phyloP scores from a whole-genome alignment of 2,888 invertebrate species.

The Metopia argyrocephala region DNA sequence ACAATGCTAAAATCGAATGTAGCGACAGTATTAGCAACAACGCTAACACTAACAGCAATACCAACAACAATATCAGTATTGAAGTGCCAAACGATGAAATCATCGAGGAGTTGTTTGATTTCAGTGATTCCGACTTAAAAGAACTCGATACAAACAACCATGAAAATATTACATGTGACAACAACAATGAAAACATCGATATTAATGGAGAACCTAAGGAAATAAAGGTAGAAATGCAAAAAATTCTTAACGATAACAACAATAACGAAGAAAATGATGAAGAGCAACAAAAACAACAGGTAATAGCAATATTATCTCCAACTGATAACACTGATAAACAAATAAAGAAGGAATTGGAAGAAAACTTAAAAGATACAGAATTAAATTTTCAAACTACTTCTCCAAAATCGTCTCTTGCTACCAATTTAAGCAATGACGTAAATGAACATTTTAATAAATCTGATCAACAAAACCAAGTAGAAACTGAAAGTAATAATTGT shows the following conservation, averaged over 20 bases:
- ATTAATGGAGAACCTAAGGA: neutral
- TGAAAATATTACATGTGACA: conserved; percentile 20
- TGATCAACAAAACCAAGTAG: neutral
- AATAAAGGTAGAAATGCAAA: conserved; percentile 17
- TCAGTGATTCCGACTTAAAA: conserved; percentile 72
- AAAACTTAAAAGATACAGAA: neutral
- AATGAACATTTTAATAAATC: conserved; percentile 24
- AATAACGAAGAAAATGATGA: conserved; percentile 58
- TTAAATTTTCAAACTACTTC: conserved; percentile 1
- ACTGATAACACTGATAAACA: conserved; percentile 58
- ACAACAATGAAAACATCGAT: neutral
- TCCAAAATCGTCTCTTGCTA: neutral
- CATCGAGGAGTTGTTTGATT: conserved; percentile 74
- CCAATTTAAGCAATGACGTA: neutral
- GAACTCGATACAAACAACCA: conserved; percentile 61
- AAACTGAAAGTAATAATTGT: neutral
- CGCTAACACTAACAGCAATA: conserved; percentile 34
- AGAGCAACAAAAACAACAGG: conserved; percentile 35
- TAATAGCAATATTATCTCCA: conserved; percentile 19
- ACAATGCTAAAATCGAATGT: neutral
- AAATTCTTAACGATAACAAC: conserved; percentile 24
- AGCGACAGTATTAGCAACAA: neutral
- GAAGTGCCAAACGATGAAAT: conserved; percentile 70
- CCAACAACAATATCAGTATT: conserved; percentile 31
- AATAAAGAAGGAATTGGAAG: conserved; percentile 6